Evolutionary conservation across 92 coral and sea anemone species (phyloP).

Genomic region (Porites rus): DNA sequence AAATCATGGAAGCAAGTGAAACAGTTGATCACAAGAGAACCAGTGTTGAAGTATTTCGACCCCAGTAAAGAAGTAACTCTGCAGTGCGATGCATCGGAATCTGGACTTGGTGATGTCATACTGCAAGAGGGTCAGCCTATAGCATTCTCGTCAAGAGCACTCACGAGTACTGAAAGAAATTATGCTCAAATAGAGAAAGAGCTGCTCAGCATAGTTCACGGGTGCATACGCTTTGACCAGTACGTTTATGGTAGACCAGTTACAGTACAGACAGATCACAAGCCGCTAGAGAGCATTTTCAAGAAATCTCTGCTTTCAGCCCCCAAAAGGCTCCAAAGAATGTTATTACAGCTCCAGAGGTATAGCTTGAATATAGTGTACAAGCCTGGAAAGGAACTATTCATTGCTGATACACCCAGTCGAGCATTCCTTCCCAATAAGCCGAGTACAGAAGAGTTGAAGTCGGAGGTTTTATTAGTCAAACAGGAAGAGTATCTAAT

Average conservation of each 20-base stretch:
- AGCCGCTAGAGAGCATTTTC: constrained; percentile 19
- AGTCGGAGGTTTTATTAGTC: neutral
- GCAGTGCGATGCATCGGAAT: constrained; percentile 26
- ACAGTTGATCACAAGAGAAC: no score
- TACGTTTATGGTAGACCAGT: constrained; percentile 3
- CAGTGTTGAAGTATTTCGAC: no score
- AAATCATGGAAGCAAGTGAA: no score
- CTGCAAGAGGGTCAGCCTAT: constrained; percentile 22
- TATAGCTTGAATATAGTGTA: constrained; percentile 12
- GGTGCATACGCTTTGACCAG: constrained; percentile 4
- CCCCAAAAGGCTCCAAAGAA: constrained; percentile 23
- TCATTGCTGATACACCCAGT: constrained; percentile 33
- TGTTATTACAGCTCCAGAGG: constrained; percentile 32
- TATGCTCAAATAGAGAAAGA: constrained; percentile 18
- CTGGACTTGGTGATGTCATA: constrained; percentile 12
- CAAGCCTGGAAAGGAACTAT: constrained; percentile 40
- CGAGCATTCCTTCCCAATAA: constrained; percentile 1
- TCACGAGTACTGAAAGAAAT: neutral
- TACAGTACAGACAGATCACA: constrained; percentile 19
- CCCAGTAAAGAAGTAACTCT: constrained; percentile 17
- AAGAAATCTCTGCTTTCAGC: constrained; percentile 28
- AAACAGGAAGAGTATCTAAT: constrained; percentile 7
- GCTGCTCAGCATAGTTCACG: constrained; percentile 4
- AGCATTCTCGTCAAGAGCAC: neutral
- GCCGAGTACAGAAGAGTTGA: constrained; percentile 3